Percentiles rank a stretch among this genome's conserved stretches.
Evolutionary conservation across 2,113 vertebrate species (phyloP).

Genomic region (Irena cyanogastra): DNA sequence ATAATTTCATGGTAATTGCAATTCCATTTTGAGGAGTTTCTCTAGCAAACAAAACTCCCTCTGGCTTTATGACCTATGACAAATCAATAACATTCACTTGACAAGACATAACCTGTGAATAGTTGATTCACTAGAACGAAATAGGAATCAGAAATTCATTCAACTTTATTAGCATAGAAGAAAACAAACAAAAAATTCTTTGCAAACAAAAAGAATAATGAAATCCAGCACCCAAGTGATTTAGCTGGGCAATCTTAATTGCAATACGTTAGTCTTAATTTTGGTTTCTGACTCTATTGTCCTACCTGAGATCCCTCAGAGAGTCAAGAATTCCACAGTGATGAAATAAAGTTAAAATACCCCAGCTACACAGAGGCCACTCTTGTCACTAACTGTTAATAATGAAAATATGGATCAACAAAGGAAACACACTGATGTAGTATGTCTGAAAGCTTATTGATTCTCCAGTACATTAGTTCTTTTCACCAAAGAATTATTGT

Average conservation of each 20-base stretch:
- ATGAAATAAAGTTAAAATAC: constrained; percentile 61
- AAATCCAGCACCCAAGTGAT: not conserved
- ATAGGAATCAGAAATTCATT: not conserved
- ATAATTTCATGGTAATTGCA: not conserved
- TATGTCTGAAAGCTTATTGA: constrained; percentile 71
- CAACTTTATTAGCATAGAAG: not conserved
- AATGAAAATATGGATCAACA: constrained; percentile 64
- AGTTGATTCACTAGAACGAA: not conserved
- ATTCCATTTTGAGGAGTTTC: not conserved
- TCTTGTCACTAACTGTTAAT: constrained; percentile 66
- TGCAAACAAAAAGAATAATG: not conserved
- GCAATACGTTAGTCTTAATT: not conserved
- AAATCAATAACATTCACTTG: not conserved
- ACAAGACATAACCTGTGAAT: not conserved
- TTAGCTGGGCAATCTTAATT: not conserved
- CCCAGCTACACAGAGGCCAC: not conserved
- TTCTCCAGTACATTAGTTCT: constrained; percentile 69
- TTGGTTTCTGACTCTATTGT: constrained; percentile 8
- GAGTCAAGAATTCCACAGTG: constrained; percentile 13
- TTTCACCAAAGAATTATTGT: constrained; percentile 67
- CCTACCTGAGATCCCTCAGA: constrained; percentile 1
- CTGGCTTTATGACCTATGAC: not conserved
- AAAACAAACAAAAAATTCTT: not conserved
- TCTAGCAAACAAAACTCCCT: not conserved
- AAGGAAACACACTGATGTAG: constrained; percentile 57